Evolutionary conservation across 2,888 invertebrate genomes (phyloP), one percentile per base, ranked within the genome.

Genomic region (Agrotis puta): DNA sequence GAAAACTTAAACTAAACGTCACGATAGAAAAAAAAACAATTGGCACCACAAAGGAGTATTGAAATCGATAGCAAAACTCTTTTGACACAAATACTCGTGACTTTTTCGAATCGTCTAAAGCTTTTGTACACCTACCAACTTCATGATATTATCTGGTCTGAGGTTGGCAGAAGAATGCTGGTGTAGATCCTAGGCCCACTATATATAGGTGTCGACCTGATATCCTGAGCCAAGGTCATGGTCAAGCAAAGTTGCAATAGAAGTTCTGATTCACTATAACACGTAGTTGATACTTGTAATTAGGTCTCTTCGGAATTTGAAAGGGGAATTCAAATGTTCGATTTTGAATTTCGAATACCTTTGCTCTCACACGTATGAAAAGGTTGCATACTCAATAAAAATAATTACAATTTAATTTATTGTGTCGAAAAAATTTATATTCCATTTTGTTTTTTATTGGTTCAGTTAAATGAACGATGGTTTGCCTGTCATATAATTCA

Each of bases 121-220:
- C 59, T 43, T 70, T 70, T 45, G 14, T 47, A 65, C 65, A 93
- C 94, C 88, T 92, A 95, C 95, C 95, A 92, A 90, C 93, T 95
- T 91, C 95, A 95, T 95, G 94, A 89, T 94, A 94, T 78, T 90
- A 86, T 83, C 88, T 85, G 85, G 84, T 86, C 89, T 83, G 88
- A 81, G 86, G 88, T 88, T 89, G 88, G 86, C 88, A 84, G 84
- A 85, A 85, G 93, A 94, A 93, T 95, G 94, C 87, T 89, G 88
- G 82, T 85, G 77, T 83, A 70, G 67, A 79, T 80, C 75, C 82
- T 84, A 72, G 69, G 83, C 75, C 81, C 84, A 77, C 89, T 90
- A 93, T 95, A 91, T 95, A 95, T 95, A 95, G 88, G 85, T 86
- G 86, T 71, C 56, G 83, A 84, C 77, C 80, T 81, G 83, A 75